Percentiles rank a stretch among this genome's conserved stretches.
Conservation (phyloP, 2,113 vertebrate species). For the Eubucco bourcierii region DNA sequence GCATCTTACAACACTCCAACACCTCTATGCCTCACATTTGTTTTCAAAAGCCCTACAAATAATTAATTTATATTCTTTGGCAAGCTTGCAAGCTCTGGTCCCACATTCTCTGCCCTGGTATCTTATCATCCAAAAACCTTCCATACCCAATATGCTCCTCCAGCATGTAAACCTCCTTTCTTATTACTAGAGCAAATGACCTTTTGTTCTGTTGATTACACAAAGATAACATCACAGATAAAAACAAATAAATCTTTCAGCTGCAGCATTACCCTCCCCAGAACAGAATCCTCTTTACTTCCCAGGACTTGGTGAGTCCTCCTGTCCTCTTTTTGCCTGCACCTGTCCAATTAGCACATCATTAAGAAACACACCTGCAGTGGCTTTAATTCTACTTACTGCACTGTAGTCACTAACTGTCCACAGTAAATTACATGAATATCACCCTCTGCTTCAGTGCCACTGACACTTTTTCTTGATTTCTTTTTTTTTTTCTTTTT, state of each 20-base stretch:
- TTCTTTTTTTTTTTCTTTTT: neutral
- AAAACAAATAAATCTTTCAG: neutral
- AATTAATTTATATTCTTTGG: neutral
- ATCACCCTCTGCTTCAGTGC: neutral
- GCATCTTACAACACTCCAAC: neutral
- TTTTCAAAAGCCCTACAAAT: neutral
- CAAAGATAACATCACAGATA: neutral
- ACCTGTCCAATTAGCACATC: conserved; percentile 2
- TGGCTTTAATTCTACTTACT: neutral
- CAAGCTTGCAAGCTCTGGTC: neutral
- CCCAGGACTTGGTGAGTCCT: neutral
- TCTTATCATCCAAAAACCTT: neutral
- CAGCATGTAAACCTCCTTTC: neutral
- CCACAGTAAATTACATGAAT: neutral
- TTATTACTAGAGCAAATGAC: neutral
- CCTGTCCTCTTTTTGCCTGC: neutral
- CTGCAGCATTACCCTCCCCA: neutral
- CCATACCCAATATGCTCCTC: neutral
- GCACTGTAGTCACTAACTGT: neutral
- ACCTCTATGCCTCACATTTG: neutral
- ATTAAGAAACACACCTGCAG: conserved; percentile 20
- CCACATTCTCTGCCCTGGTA: neutral
- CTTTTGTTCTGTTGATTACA: neutral
- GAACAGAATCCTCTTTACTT: neutral
- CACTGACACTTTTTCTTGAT: neutral